Percentiles rank a stretch among this genome's conserved stretches.
phyloP scores from a whole-genome alignment of 2,888 invertebrate genomes.

The Rambutsinella grinnellia region DNA sequence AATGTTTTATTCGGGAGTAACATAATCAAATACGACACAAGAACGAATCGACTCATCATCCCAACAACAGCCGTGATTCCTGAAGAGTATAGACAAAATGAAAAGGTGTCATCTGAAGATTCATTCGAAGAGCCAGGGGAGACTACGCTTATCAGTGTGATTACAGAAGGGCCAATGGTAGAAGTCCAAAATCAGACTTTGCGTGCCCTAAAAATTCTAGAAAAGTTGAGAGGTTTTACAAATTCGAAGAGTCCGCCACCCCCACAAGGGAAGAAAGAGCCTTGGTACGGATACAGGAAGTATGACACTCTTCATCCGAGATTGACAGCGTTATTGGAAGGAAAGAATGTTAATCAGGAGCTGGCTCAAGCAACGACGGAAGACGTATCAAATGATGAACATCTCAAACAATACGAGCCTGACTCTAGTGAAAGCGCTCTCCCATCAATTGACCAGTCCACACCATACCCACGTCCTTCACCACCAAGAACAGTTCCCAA shows the following conservation, averaged over 20 bases:
- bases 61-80: constrained; percentile 11
- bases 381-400: constrained; percentile 8
- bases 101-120: neutral
- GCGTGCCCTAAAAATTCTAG: constrained; percentile 53
- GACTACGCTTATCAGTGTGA: constrained; percentile 26
- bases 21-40: constrained; percentile 30
- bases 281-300: constrained; percentile 40
- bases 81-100: neutral
- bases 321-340: constrained; percentile 1
- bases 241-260: constrained; percentile 34
- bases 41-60: constrained; percentile 37
- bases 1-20: constrained; percentile 33
- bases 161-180: constrained; percentile 26
- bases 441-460: constrained; percentile 2
- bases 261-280: neutral
- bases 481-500: neutral
- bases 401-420: constrained; percentile 30
- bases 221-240: constrained; percentile 54
- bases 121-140: neutral
- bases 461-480: neutral
- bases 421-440: neutral
- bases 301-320: constrained; percentile 38
- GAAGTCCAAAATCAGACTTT: constrained; percentile 37
- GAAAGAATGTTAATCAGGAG: constrained; percentile 1
- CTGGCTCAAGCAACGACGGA: constrained; percentile 21